Evolutionary conservation across 2,797 vertebrate genomes (phyloP), one percentile per base, ranked within the genome.

Genomic region (Acipenser ruthenus): DNA sequence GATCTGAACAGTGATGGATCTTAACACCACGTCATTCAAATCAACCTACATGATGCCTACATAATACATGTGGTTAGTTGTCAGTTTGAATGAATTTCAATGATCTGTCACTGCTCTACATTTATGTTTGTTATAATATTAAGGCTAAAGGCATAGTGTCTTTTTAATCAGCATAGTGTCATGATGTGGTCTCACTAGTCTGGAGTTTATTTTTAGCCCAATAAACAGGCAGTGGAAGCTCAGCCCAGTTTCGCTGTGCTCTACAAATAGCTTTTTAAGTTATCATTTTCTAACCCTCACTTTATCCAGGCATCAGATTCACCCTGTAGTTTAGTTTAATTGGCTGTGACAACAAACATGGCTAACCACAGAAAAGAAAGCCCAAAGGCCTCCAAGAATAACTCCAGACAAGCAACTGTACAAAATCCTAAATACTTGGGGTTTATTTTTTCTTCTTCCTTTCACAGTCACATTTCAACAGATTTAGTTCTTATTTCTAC

Each of bases 161-260:
- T 65, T 65, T 69, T 65, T 69, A 65, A 69, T 18, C 50, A 6
- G 64, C 13, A 15, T 10, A 23, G 50, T 23, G 50, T 12, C 0
- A 6, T 23, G 51, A 53, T 15, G 51, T 13, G 50, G 51, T 3
- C 37, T 37, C 9, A 8, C 11, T 58, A 13, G 12, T 61, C n/a
- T n/a, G 59, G 47, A n/a, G 50, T 64, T 52, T 69, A 69, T 69
- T 69, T 69, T 69, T 69, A 69, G 64, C 12, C 56, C 10, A 8
- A 62, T 66, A 69, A 67, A 50, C 49, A 69, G 64, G 50, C 64
- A 18, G 3, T 7, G 47, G 2, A 13, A 60, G 49, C 52, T 13
- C 63, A 49, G 23, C 68, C 63, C 50, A 12, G 68, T 11, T 51
- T 49, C 15, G 67, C 7, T n/a, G 0, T 6, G 49, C 49, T 50